Conservation (phyloP, 2,113 vertebrate species). For the Sebastes schlegelii region DNA sequence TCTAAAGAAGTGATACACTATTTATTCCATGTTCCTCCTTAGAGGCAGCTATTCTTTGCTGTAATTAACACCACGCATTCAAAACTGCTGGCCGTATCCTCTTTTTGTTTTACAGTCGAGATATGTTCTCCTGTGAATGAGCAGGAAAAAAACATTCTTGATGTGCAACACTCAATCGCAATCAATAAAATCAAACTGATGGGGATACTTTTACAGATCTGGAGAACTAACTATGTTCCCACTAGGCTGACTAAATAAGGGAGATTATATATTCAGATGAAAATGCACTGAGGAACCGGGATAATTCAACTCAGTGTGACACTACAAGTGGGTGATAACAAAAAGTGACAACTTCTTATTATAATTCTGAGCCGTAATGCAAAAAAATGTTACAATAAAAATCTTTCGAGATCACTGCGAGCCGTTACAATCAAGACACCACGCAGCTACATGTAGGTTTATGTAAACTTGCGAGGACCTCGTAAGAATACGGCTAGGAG, state of each 20-base stretch:
- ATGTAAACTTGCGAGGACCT: constrained; percentile 38
- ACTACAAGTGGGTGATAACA: constrained; percentile 55
- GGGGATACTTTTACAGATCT: constrained; percentile 44
- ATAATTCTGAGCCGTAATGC: constrained; percentile 14
- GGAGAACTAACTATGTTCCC: constrained; percentile 19
- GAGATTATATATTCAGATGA: constrained; percentile 54
- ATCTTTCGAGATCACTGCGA: constrained; percentile 6
- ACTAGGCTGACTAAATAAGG: constrained; percentile 30
- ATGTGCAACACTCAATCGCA: constrained; percentile 53
- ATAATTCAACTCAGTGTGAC: constrained; percentile 35
- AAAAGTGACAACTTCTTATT: constrained; percentile 45
- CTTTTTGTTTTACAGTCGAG: constrained; percentile 35
- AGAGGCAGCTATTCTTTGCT: constrained; percentile 27
- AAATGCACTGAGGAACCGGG: constrained; percentile 21
- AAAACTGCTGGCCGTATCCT: constrained; percentile 21
- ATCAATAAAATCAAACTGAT: constrained; percentile 50
- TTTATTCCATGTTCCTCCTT: constrained; percentile 33
- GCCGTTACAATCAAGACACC: background rate
- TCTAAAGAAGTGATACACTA: constrained; percentile 22
- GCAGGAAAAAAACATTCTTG: constrained; percentile 5
- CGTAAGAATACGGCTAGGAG: constrained; percentile 13
- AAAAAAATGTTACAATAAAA: constrained; percentile 31
- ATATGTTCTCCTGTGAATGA: constrained; percentile 48
- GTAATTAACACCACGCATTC: constrained; percentile 23
- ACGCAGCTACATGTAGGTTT: background rate